phyloP scores from a whole-genome alignment of 1,140 invertebrate genomes.

The Sesamia nonagrioides region DNA sequence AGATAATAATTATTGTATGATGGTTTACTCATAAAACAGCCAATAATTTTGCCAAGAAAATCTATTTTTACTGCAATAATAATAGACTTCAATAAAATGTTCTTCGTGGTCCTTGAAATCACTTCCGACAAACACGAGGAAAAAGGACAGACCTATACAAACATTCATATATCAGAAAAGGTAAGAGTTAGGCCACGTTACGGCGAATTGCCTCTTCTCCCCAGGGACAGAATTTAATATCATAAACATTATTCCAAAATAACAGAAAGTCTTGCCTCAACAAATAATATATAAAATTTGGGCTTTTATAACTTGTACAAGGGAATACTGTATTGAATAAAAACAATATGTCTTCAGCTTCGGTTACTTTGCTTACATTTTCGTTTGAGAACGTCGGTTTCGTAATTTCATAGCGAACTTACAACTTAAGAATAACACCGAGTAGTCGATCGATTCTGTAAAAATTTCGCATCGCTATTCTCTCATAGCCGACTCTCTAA shows the following conservation, averaged over 20 bases:
- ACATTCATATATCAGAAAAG: not conserved
- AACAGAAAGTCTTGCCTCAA: slow-evolving; percentile 44
- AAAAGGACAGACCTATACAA: slow-evolving; percentile 16
- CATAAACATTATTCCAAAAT: slow-evolving; percentile 49
- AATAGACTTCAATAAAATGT: slow-evolving; percentile 21
- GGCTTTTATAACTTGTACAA: slow-evolving; percentile 42
- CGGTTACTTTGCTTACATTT: not conserved
- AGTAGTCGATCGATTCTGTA: no score
- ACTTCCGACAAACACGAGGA: slow-evolving; percentile 10
- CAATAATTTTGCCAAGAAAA: no score
- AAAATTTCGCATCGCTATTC: no score
- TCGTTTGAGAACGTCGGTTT: not conserved
- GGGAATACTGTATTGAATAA: slow-evolving; percentile 35
- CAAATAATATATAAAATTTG: slow-evolving; percentile 46
- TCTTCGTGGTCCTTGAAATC: slow-evolving; percentile 32
- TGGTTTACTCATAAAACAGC: no score
- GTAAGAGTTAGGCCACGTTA: slow-evolving; percentile 1
- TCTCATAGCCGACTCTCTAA: no score
- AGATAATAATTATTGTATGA: no score
- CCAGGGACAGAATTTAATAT: slow-evolving; percentile 49
- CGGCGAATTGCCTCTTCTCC: slow-evolving; percentile 29
- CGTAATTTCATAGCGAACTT: not conserved
- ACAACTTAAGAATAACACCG: slow-evolving; percentile 4
- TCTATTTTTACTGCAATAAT: slow-evolving; percentile 6
- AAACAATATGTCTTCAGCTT: slow-evolving; percentile 19